Percentiles rank a stretch among this genome's conserved stretches.
These are phyloP conservation scores for Dynastes tityus DNA, from an alignment of 2,888 invertebrate genomes.

Conservation along the genomic window DNA sequence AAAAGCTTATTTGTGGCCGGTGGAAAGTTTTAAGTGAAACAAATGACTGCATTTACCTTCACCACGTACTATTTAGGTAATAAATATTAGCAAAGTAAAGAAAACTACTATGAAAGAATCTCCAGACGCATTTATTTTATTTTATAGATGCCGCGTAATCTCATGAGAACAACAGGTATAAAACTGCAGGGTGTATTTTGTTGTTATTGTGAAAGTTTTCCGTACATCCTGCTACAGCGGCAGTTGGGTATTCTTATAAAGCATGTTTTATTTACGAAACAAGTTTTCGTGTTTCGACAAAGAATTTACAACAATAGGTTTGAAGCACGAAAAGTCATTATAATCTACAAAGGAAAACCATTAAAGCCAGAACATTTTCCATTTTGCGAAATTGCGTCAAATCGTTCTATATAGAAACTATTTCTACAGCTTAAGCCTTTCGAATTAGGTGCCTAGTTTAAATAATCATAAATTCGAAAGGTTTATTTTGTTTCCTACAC, in stretches of 20 bases:
- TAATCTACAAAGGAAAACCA: too few species aligned
- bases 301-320: neutral
- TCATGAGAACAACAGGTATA: conserved; percentile 46
- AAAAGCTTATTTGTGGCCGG: conserved; percentile 46
- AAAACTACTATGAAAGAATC: conserved; percentile 47
- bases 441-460: too few species aligned
- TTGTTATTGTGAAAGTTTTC: conserved; percentile 32
- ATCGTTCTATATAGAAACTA: too few species aligned
- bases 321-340: too few species aligned
- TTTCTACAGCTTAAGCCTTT: too few species aligned
- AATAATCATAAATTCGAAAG: too few species aligned
- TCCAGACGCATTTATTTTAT: conserved; percentile 51
- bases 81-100: conserved; percentile 46
- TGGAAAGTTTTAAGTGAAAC: conserved; percentile 49
- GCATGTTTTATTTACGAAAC: conserved; percentile 1
- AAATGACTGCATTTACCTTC: conserved; percentile 49
- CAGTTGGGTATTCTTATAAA: neutral
- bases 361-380: too few species aligned
- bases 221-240: neutral
- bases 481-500: too few species aligned
- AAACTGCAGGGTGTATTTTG: conserved; percentile 27
- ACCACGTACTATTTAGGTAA: conserved; percentile 40
- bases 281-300: neutral
- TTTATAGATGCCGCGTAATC: conserved; percentile 50
- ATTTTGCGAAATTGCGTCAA: too few species aligned